Conservation (phyloP, 2,888 invertebrate genomes). For the Allygus modestus region DNA sequence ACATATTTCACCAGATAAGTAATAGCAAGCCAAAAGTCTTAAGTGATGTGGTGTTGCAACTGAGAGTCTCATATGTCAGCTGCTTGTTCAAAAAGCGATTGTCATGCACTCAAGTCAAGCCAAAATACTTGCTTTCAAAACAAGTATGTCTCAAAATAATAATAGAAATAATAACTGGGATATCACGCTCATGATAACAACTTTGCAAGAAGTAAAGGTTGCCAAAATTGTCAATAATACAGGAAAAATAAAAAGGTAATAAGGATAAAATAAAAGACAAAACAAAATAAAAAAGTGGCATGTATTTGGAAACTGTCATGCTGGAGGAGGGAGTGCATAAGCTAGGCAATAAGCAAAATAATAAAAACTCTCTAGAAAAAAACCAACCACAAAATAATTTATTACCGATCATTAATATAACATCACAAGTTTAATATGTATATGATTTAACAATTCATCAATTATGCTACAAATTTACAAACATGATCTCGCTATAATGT, state of each 20-base stretch:
- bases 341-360: slow-evolving; percentile 56
- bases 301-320: slow-evolving; percentile 36
- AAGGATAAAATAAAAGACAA: slow-evolving; percentile 39
- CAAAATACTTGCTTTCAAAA: slow-evolving; percentile 10
- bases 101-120: not conserved
- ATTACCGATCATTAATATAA: slow-evolving; percentile 57
- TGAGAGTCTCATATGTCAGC: slow-evolving; percentile 14
- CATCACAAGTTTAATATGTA: slow-evolving; percentile 56
- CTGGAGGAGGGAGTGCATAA: slow-evolving; percentile 37
- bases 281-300: slow-evolving; percentile 35
- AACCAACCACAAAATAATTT: slow-evolving; percentile 60
- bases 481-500: slow-evolving; percentile 36
- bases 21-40: not conserved
- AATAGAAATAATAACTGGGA: not conserved
- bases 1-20: slow-evolving; percentile 6
- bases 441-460: slow-evolving; percentile 43
- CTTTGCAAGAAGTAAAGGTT: not conserved
- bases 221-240: not conserved
- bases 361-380: slow-evolving; percentile 52
- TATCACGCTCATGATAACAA: not conserved
- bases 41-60: slow-evolving; percentile 14
- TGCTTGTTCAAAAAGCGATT: not conserved
- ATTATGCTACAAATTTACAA: slow-evolving; percentile 53
- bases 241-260: not conserved
- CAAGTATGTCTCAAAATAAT: slow-evolving; percentile 17